Evolutionary conservation across 2,888 invertebrate genomes (phyloP).

Genomic region (Oscheius sp.): DNA sequence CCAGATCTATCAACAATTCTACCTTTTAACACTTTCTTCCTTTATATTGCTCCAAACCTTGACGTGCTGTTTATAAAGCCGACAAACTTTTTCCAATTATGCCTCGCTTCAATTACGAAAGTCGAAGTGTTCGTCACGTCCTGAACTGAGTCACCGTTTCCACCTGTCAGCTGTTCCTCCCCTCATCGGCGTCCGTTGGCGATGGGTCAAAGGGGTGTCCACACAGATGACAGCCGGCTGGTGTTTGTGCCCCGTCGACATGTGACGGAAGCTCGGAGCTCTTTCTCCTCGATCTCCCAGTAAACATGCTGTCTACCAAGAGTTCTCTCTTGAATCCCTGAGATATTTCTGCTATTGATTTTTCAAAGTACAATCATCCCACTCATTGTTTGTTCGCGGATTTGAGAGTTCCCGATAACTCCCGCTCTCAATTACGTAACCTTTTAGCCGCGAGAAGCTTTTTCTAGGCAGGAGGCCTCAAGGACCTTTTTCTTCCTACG

Average conservation of each 20-base stretch:
- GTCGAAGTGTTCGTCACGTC: neutral
- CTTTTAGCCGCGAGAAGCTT: constrained; percentile 5
- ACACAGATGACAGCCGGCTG: constrained; percentile 34
- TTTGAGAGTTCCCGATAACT: neutral
- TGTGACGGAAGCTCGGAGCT: constrained; percentile 32
- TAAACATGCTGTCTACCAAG: constrained; percentile 17
- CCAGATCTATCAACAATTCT: no score
- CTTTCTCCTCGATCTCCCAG: constrained; percentile 11
- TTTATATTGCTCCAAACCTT: no score
- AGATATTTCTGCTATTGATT: neutral
- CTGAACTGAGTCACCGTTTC: constrained; percentile 17
- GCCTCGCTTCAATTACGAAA: no score
- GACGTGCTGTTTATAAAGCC: no score
- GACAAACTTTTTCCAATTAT: no score
- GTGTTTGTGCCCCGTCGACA: constrained; percentile 37
- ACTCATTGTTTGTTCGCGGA: constrained; percentile 3
- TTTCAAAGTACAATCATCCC: neutral
- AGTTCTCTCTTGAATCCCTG: neutral
- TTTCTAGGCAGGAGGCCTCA: constrained; percentile 12
- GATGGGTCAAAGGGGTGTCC: constrained; percentile 31
- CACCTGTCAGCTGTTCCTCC: constrained; percentile 4
- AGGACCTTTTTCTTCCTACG: constrained; percentile 33
- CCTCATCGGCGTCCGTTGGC: neutral
- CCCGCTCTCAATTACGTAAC: constrained; percentile 4
- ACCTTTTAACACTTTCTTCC: no score